These are phyloP conservation scores for Cecidostiba fungosa DNA, from an alignment of 2,888 invertebrate species.

Conservation along the genomic window DNA sequence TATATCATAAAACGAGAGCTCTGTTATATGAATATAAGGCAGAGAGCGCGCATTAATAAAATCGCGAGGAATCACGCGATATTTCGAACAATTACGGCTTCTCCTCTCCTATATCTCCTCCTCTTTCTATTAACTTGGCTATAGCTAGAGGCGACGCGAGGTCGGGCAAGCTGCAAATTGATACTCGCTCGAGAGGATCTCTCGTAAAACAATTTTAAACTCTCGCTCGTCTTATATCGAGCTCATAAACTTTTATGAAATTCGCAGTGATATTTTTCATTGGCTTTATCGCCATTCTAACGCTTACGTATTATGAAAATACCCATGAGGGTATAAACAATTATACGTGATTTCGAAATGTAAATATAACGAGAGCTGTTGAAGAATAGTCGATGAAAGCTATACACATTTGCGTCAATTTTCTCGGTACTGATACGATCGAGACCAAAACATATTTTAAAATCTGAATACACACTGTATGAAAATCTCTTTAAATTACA, in stretches of 20 bases:
- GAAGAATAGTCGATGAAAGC: too few relatives aligned
- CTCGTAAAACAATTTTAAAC: slow-evolving; percentile 48
- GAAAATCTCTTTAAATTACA: too few relatives aligned
- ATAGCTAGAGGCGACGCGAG: slow-evolving; percentile 10
- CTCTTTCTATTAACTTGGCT: slow-evolving; percentile 20
- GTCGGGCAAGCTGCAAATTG: slow-evolving; percentile 30
- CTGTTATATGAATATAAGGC: not conserved
- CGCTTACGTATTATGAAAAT: not conserved
- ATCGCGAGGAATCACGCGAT: slow-evolving; percentile 30
- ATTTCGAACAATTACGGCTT: slow-evolving; percentile 38
- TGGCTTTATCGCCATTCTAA: not conserved
- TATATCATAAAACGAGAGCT: not conserved
- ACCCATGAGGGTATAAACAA: not conserved
- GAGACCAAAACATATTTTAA: too few relatives aligned
- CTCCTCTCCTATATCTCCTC: not conserved
- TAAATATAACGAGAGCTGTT: not conserved
- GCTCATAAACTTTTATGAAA: slow-evolving; percentile 47
- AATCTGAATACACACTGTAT: too few relatives aligned
- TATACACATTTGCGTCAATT: too few relatives aligned
- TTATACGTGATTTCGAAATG: not conserved
- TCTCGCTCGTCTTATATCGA: slow-evolving; percentile 21
- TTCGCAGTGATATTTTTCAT: slow-evolving; percentile 23
- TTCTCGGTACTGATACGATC: too few relatives aligned
- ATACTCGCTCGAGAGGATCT: slow-evolving; percentile 25
- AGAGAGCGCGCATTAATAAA: slow-evolving; percentile 30